Evolutionary conservation across 2,888 invertebrate genomes (phyloP).

Genomic region (Drosophila mayaguana): DNA sequence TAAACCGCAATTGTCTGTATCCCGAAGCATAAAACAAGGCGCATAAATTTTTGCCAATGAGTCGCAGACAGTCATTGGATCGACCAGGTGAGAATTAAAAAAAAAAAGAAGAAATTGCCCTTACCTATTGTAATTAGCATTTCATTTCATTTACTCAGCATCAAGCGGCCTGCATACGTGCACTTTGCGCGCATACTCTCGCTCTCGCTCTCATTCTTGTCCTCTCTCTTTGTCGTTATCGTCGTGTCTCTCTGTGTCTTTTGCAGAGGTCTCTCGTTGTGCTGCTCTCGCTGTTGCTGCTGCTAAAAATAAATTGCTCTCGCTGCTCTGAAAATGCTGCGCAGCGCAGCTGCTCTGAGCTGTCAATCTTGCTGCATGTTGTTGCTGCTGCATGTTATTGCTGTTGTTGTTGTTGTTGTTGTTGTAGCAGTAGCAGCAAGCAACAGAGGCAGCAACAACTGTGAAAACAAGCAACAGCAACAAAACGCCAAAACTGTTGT

Average conservation of each 20-base stretch:
- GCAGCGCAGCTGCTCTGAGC: slow-evolving; percentile 74
- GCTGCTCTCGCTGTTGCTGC: slow-evolving; percentile 57
- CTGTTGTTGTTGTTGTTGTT: slow-evolving; percentile 25
- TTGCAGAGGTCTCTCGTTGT: slow-evolving; percentile 53
- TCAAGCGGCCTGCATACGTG: slow-evolving; percentile 69
- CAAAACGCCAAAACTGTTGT: slow-evolving; percentile 55
- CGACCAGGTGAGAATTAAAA: slow-evolving; percentile 77
- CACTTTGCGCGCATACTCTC: slow-evolving; percentile 72
- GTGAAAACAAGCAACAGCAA: slow-evolving; percentile 58
- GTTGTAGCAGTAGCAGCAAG: slow-evolving; percentile 21
- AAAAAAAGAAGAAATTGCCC: slow-evolving; percentile 38
- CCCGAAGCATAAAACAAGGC: slow-evolving; percentile 68
- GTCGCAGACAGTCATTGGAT: slow-evolving; percentile 83
- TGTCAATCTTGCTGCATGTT: slow-evolving; percentile 46
- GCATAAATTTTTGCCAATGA: slow-evolving; percentile 79
- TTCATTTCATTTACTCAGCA: slow-evolving; percentile 65
- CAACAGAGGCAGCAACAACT: slow-evolving; percentile 54
- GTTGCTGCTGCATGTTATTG: slow-evolving; percentile 22
- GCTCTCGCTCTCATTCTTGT: slow-evolving; percentile 6
- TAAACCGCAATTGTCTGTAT: slow-evolving; percentile 65
- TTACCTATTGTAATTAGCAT: slow-evolving; percentile 62
- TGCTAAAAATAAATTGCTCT: slow-evolving; percentile 71
- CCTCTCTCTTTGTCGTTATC: slow-evolving; percentile 18
- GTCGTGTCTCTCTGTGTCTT: slow-evolving; percentile 24
- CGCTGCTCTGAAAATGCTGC: slow-evolving; percentile 67